phyloP scores from a whole-genome alignment of 2,113 vertebrate species.

The Myocastor coypus region DNA sequence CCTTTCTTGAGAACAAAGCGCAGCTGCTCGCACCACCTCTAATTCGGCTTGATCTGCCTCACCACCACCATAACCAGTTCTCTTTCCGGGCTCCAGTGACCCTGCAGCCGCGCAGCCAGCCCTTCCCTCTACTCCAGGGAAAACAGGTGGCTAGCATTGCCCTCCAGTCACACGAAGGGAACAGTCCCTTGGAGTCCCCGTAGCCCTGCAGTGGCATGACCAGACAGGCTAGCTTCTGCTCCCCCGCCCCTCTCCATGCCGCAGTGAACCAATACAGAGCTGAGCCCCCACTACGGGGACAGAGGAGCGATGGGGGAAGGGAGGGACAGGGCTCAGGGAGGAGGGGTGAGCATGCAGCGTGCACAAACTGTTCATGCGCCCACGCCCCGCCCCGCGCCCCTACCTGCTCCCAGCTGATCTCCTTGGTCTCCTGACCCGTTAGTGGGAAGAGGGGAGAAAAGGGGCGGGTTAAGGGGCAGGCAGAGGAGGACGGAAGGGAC shows the following conservation, averaged over 20 bases:
- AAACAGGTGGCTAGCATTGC: background rate
- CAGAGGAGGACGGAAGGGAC: slow-evolving; percentile 64
- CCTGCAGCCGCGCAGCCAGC: background rate
- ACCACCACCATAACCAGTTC: background rate
- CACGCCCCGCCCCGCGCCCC: slow-evolving; percentile 77
- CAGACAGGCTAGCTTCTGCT: background rate
- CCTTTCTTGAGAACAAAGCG: background rate
- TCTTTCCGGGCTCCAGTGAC: background rate
- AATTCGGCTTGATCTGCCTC: background rate
- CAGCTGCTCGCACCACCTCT: background rate
- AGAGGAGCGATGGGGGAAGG: background rate
- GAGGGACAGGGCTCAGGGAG: background rate
- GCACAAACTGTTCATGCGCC: slow-evolving; percentile 77
- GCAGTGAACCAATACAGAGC: background rate
- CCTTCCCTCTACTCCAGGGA: background rate
- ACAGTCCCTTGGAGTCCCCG: background rate
- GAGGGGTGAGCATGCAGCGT: slow-evolving; percentile 75
- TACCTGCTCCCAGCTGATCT: slow-evolving; percentile 97
- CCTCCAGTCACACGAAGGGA: background rate
- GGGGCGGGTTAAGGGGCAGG: slow-evolving; percentile 78
- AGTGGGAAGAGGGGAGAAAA: slow-evolving; percentile 85
- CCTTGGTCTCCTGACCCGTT: slow-evolving; percentile 92
- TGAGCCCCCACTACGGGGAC: background rate
- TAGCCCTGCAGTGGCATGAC: background rate
- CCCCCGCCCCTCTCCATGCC: background rate